Percentiles rank a stretch among this genome's conserved stretches.
Conservation (phyloP, 2,888 invertebrate genomes). For the Phortica okadai region DNA sequence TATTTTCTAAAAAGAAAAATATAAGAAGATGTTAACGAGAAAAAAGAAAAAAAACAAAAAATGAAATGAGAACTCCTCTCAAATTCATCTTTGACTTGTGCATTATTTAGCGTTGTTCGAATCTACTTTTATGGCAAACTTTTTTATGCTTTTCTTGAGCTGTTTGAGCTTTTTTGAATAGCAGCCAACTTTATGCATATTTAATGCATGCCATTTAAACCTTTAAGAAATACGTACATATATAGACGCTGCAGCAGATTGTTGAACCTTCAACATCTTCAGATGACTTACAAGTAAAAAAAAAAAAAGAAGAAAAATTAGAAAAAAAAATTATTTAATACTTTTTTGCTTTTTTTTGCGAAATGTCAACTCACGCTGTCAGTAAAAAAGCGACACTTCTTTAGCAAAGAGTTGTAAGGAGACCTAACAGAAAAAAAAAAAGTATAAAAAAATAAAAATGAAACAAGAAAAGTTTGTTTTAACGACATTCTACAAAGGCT, state of each 20-base stretch:
- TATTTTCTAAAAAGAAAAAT: background rate
- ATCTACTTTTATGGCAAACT: conserved; percentile 20
- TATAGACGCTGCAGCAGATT: background rate
- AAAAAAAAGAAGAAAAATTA: background rate
- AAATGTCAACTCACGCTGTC: too few species aligned
- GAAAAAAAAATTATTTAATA: background rate
- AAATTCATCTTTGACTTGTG: conserved; percentile 20
- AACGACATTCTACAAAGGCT: too few species aligned
- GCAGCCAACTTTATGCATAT: conserved; percentile 12
- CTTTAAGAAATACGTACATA: background rate
- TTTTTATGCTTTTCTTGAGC: conserved; percentile 15
- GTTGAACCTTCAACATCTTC: background rate
- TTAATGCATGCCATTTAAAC: conserved; percentile 19
- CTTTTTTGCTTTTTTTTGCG: too few species aligned
- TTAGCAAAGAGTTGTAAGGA: too few species aligned
- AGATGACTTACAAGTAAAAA: background rate
- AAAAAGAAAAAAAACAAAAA: background rate
- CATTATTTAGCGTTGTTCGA: conserved; percentile 23
- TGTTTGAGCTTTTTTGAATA: conserved; percentile 14
- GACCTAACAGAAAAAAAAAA: too few species aligned
- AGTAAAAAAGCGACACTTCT: too few species aligned
- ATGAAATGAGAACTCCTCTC: conserved; percentile 4
- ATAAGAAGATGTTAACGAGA: background rate
- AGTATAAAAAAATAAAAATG: too few species aligned
- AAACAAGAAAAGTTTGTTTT: too few species aligned